Conservation (phyloP, 2,888 invertebrate species). For the Eucriotettix oculatus region DNA sequence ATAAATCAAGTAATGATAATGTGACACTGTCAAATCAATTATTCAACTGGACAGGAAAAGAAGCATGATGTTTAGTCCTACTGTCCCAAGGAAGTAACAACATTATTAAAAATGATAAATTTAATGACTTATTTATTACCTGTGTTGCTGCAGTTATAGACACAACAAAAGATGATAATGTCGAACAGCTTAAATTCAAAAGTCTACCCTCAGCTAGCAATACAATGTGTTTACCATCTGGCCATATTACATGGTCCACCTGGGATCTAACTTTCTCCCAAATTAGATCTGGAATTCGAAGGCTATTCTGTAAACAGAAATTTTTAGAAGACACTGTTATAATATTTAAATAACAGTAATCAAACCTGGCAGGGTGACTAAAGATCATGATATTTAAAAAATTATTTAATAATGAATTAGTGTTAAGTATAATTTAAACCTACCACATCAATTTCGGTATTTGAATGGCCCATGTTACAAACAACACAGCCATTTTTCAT, state of each 20-base stretch:
- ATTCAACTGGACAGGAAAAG: no score
- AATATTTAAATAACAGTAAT: no score
- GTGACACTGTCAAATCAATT: no score
- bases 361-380: no score
- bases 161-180: slow-evolving; percentile 91
- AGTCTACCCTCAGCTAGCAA: slow-evolving; percentile 85
- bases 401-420: no score
- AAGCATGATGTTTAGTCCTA: no score
- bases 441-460: slow-evolving; percentile 88
- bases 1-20: no score
- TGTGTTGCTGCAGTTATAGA: slow-evolving; percentile 96
- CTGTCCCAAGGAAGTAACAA: no score
- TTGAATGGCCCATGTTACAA: slow-evolving; percentile 94
- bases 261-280: slow-evolving; percentile 96
- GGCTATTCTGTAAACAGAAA: slow-evolving; percentile 45
- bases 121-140: slow-evolving; percentile 19
- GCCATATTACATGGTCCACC: slow-evolving; percentile 98
- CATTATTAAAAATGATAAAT: no score
- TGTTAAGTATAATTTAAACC: slow-evolving; percentile 16
- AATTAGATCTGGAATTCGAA: slow-evolving; percentile 82
- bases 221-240: slow-evolving; percentile 87
- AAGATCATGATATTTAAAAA: no score
- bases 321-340: not conserved
- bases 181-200: slow-evolving; percentile 90
- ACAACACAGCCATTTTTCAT: slow-evolving; percentile 92